Percentiles rank a stretch among this genome's conserved stretches.
Evolutionary conservation across 2,113 vertebrate species (phyloP).

Genomic region (Meriones unguiculatus): DNA sequence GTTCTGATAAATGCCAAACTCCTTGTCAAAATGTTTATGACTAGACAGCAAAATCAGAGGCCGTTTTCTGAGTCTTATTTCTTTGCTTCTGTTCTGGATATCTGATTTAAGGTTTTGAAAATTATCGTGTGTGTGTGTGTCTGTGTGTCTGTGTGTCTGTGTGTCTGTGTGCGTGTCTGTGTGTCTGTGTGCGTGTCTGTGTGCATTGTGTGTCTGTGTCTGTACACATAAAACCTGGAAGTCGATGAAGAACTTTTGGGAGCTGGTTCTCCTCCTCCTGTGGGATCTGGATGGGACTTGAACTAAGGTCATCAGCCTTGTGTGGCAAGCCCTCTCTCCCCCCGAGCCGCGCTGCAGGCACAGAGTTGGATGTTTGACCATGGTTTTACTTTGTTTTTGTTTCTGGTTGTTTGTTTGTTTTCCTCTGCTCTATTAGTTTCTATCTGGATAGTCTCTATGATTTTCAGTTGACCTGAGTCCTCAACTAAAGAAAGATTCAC

Average conservation of each 20-base stretch:
- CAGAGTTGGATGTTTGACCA: not conserved
- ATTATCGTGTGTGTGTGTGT: not conserved
- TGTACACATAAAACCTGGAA: not conserved
- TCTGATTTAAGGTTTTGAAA: not conserved
- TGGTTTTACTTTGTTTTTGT: not conserved
- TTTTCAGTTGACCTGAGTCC: not conserved
- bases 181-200: not conserved
- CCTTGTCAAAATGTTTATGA: constrained; percentile 64
- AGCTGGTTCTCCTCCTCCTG: not conserved
- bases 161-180: not conserved
- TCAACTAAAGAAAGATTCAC: not conserved
- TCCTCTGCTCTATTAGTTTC: not conserved
- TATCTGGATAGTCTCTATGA: not conserved
- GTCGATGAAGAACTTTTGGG: not conserved
- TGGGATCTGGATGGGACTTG: not conserved
- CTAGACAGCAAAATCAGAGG: not conserved
- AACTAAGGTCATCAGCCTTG: not conserved
- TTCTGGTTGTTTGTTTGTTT: too few relatives aligned
- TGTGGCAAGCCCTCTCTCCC: not conserved
- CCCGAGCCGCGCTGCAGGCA: not conserved
- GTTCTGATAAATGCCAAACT: constrained; percentile 60
- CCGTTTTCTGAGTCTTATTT: constrained; percentile 36
- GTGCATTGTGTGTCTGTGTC: not conserved
- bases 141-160: not conserved
- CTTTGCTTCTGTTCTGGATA: not conserved